Evolutionary conservation across 2,888 invertebrate species (phyloP).

Genomic region (Lithosia quadra): DNA sequence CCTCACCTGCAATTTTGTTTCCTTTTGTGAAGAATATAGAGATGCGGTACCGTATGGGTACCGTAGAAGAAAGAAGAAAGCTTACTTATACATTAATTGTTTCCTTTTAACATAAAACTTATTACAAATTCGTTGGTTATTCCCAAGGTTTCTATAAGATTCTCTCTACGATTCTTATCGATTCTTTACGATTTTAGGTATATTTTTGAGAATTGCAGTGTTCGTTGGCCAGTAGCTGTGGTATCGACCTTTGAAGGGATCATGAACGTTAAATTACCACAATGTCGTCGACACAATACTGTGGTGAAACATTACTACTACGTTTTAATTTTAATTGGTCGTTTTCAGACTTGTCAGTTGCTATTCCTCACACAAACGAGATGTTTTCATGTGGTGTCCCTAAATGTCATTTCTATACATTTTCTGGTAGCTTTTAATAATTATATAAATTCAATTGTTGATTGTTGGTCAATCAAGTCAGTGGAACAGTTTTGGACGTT

Average conservation of each 20-base stretch:
- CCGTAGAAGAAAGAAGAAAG: background rate
- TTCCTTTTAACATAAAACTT: no score
- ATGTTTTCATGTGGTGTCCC: background rate
- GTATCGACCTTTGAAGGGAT: slow-evolving; percentile 65
- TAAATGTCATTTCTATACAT: no score
- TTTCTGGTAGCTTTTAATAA: background rate
- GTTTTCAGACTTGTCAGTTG: background rate
- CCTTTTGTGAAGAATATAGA: background rate
- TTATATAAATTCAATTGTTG: no score
- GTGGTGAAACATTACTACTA: slow-evolving; percentile 45
- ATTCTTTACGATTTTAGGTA: slow-evolving; percentile 22
- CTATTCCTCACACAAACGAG: background rate
- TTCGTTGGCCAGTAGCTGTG: slow-evolving; percentile 56
- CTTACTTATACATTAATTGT: no score
- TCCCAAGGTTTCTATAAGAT: background rate
- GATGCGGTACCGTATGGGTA: no score
- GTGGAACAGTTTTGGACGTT: background rate
- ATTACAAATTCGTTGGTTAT: background rate
- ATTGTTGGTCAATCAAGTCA: no score
- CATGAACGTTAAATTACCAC: slow-evolving; percentile 57
- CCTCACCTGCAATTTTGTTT: background rate
- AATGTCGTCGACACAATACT: slow-evolving; percentile 33
- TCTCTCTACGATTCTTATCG: no score
- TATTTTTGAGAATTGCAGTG: slow-evolving; percentile 44
- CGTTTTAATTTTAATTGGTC: slow-evolving; percentile 32